Evolutionary conservation across 2,797 vertebrate species (phyloP), one percentile per base, ranked within the genome.

Genomic region (Apogon talboti): DNA sequence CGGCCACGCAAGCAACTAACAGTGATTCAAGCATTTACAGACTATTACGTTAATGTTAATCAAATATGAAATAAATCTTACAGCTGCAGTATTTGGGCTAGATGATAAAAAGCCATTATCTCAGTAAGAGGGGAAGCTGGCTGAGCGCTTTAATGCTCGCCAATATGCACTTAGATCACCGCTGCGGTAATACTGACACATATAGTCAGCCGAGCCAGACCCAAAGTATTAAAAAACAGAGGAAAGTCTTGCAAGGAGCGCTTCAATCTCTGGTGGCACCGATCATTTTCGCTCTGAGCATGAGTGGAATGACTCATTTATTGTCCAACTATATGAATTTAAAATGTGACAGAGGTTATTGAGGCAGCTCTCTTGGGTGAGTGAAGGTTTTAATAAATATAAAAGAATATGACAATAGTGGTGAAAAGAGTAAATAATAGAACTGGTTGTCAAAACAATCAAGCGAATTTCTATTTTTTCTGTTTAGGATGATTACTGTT

Each of bases 51-150:
- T 55, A 73, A 66, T 47, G 51, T 57, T 79, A 59, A 82, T 74
- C 59, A 79, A 82, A 80, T 78, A 74, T 72, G 53, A 74, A 71
- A 77, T 76, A 40, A 68, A 82, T 87, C 73, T 66, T 7, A 46
- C 52, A 49, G 46, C 62, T 56, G 13, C 33, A 45, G 55, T 35
- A 55, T 56, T 71, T 51, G 54, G 65, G 63, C 40, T 70, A 54
- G 78, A 83, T 79, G 63, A 61, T 19, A 62, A 54, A 68, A 71
- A 42, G 51, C 42, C 24, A 71, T 87, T 88, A 82, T 76, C 77
- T 70, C 6, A 2, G 44, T 8, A 16, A 57, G 21, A 74, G 21
- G 16, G 44, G 35, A 61, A 43, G 48, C 37, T 46, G 57, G 43
- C 16, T 47, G 71, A 60, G 69, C 69, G 49, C 63, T 75, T 58